Conservation (phyloP, 2,888 invertebrate genomes). For the Agriopis marginaria region DNA sequence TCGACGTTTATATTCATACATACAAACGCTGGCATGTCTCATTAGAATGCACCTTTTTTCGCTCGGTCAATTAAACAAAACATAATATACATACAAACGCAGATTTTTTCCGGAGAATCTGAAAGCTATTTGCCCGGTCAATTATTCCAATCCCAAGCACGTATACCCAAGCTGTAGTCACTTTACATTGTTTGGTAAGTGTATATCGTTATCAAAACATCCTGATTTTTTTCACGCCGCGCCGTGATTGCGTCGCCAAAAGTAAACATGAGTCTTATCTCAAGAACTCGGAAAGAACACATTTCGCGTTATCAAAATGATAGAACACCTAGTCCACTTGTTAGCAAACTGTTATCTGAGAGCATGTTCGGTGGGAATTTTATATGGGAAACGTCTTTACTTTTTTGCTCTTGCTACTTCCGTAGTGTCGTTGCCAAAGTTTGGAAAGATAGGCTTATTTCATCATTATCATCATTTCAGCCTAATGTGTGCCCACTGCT, state of each 20-base stretch:
- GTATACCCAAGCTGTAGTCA: conserved; percentile 12
- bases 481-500: not conserved
- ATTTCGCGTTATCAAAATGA: conserved; percentile 71
- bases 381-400: conserved; percentile 14
- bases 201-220: conserved; percentile 67
- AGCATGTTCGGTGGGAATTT: conserved; percentile 41
- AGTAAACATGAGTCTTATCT: conserved; percentile 77
- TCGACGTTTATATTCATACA: too few species aligned
- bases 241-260: conserved; percentile 68
- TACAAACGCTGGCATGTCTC: too few species aligned
- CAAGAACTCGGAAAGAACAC: conserved; percentile 61
- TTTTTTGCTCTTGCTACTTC: conserved; percentile 10
- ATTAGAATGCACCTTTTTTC: too few species aligned
- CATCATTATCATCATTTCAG: not conserved
- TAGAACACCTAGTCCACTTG: conserved; percentile 56
- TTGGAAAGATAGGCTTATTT: conserved; percentile 5
- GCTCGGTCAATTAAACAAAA: too few species aligned
- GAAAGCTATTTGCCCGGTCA: not conserved
- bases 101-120: too few species aligned
- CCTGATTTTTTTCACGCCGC: conserved; percentile 72
- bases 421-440: conserved; percentile 15
- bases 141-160: not conserved
- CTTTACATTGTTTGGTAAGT: conserved; percentile 55
- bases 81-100: too few species aligned
- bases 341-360: conserved; percentile 41